These are phyloP conservation scores for Hyalella azteca DNA, from an alignment of 2,888 invertebrate genomes.

Conservation along the genomic window DNA sequence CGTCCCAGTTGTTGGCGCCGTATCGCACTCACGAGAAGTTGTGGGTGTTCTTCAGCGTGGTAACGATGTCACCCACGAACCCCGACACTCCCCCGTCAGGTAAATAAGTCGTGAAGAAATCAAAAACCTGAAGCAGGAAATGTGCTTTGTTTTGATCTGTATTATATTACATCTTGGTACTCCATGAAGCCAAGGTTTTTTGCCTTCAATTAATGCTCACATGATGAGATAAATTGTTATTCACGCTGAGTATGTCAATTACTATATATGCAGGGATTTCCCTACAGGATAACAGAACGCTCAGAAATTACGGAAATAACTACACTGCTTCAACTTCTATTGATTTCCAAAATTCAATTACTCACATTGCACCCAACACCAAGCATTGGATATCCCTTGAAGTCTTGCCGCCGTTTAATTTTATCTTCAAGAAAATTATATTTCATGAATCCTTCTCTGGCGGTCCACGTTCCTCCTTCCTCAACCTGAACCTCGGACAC, in stretches of 20 bases:
- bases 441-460: background rate
- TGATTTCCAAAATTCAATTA: too few species aligned
- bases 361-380: constrained; percentile 49
- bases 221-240: too few species aligned
- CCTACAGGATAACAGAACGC: too few species aligned
- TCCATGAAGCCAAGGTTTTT: too few species aligned
- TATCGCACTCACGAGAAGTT: constrained; percentile 51
- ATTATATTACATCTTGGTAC: too few species aligned
- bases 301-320: too few species aligned
- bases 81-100: constrained; percentile 39
- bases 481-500: constrained; percentile 28
- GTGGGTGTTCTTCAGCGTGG: constrained; percentile 40
- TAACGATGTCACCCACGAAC: constrained; percentile 47
- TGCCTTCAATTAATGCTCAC: too few species aligned
- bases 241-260: too few species aligned
- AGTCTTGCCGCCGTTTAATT: constrained; percentile 40
- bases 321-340: too few species aligned
- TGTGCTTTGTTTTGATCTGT: too few species aligned
- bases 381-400: constrained; percentile 46
- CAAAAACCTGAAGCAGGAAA: constrained; percentile 47
- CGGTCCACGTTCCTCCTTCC: constrained; percentile 39
- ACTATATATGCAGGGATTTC: too few species aligned
- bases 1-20: constrained; percentile 45
- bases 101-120: constrained; percentile 49
- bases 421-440: background rate